These are phyloP conservation scores for Subacronicta megacephala DNA, from an alignment of 2,888 invertebrate genomes.

Conservation along the genomic window DNA sequence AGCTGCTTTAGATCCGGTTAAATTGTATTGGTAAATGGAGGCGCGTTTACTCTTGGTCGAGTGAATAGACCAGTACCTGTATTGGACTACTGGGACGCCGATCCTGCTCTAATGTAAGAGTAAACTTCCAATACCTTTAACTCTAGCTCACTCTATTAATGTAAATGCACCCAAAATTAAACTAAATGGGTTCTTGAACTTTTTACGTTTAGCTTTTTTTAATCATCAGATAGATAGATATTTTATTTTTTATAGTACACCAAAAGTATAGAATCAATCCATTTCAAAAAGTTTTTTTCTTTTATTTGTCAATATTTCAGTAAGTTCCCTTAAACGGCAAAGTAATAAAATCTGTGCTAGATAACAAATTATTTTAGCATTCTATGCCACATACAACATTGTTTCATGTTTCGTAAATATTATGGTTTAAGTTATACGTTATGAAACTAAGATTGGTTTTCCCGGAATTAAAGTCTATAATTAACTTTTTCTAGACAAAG, in stretches of 20 bases:
- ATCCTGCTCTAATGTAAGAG: neutral
- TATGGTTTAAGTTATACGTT: constrained; percentile 9
- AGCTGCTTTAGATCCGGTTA: constrained; percentile 46
- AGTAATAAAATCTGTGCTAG: constrained; percentile 18
- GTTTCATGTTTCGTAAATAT: constrained; percentile 22
- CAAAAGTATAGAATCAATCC: too few relatives aligned
- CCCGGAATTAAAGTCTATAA: neutral
- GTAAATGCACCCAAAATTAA: constrained; percentile 13
- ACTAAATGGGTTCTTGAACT: constrained; percentile 13
- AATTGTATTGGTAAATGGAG: constrained; percentile 36
- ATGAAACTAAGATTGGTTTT: constrained; percentile 17
- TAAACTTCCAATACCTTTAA: neutral
- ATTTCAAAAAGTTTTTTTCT: constrained; percentile 2
- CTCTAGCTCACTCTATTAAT: neutral
- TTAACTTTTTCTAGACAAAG: constrained; percentile 11
- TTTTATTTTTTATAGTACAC: too few relatives aligned
- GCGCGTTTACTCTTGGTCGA: constrained; percentile 30
- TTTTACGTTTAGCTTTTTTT: neutral
- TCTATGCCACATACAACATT: constrained; percentile 34
- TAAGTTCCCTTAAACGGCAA: constrained; percentile 6
- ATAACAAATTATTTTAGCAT: constrained; percentile 33
- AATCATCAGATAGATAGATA: too few relatives aligned
- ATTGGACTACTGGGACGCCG: neutral
- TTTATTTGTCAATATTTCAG: constrained; percentile 2
- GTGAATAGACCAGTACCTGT: constrained; percentile 8